Evolutionary conservation across 2,113 vertebrate species (phyloP).

Genomic region (Alosa alosa): DNA sequence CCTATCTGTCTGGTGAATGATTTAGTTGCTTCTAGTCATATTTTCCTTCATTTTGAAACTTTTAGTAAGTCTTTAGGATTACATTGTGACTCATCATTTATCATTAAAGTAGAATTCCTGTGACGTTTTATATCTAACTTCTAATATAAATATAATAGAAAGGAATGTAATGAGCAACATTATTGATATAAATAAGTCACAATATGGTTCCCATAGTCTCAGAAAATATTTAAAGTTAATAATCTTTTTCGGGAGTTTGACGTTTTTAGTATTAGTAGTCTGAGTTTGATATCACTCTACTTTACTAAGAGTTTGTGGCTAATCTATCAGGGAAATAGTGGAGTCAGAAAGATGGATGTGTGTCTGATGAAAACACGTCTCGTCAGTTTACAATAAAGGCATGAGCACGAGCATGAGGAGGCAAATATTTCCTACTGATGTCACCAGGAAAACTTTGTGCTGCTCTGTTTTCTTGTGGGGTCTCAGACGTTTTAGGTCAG

Average conservation of each 20-base stretch:
- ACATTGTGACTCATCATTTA: background rate
- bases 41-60: background rate
- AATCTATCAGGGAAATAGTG: background rate
- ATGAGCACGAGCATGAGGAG: background rate
- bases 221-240: background rate
- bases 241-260: background rate
- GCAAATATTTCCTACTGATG: conserved; percentile 14
- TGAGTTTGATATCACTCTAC: background rate
- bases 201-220: background rate
- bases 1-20: background rate
- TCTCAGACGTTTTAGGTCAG: background rate
- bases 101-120: background rate
- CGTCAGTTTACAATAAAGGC: background rate
- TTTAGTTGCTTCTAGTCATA: background rate
- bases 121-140: background rate
- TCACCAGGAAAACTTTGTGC: conserved; percentile 6
- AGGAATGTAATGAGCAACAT: background rate
- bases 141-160: background rate
- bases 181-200: background rate
- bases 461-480: background rate
- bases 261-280: background rate
- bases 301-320: background rate
- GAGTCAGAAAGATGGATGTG: background rate
- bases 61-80: background rate
- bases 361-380: background rate